phyloP scores from a whole-genome alignment of 2,113 vertebrate genomes.

The Halcyon malimbica region DNA sequence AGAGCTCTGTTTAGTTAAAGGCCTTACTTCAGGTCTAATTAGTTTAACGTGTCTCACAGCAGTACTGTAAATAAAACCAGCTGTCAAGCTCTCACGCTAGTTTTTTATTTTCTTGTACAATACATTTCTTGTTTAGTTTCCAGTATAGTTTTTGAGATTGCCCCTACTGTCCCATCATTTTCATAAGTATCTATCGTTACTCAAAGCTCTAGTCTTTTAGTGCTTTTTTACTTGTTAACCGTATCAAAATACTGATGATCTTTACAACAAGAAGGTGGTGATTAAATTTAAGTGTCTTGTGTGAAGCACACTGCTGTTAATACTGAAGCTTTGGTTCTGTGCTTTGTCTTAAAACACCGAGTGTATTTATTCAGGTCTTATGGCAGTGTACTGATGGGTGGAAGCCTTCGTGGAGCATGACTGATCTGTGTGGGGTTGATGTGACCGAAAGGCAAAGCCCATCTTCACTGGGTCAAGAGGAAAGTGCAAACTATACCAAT shows the following conservation, averaged over 20 bases:
- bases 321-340: neutral
- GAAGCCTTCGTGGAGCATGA: neutral
- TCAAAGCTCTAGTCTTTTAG: neutral
- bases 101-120: neutral
- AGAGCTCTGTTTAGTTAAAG: neutral
- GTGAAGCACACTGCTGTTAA: neutral
- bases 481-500: neutral
- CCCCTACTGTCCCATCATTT: neutral
- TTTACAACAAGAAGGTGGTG: neutral
- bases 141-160: neutral
- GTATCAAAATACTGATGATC: neutral
- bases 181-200: neutral
- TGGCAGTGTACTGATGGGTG: neutral
- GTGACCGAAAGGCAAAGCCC: neutral
- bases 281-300: neutral
- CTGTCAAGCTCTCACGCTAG: neutral
- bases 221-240: neutral
- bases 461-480: neutral
- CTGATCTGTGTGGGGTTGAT: neutral
- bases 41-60: neutral
- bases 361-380: neutral
- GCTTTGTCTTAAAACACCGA: neutral
- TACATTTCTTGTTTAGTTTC: neutral
- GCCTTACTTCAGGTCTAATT: neutral
- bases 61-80: slow-evolving; percentile 14